Evolutionary conservation across 2,797 vertebrate species (phyloP), one percentile per base, ranked within the genome.

Genomic region (Alca torda): DNA sequence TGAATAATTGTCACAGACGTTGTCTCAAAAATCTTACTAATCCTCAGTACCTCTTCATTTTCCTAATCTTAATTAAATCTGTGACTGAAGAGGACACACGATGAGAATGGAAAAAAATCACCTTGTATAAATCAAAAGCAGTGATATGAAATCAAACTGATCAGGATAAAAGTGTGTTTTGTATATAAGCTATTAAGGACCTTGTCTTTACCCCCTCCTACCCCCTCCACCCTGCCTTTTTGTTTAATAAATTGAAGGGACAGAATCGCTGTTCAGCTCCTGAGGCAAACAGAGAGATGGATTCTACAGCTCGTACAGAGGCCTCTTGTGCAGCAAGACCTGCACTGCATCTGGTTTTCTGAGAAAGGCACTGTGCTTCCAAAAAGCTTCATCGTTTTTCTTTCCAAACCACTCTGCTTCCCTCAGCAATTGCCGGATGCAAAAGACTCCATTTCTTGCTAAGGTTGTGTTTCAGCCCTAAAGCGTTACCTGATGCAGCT

Each of bases 41-140:
- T 61, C 78, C 64, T 69, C 48, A 18, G 26, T 61, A 79, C 39
- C n/a, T 94, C 96, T 97, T 96, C 67, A 83, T 89, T 88, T 95
- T 85, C 91, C 91, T 97, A 97, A 98, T 97, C 97, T 98, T 97
- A 98, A 98, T 98, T 97, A 98, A 98, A 98, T 98, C 97, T 95
- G 77, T 65, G 90, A 73, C 69, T 94, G 81, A 76, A 93, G 94
- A 87, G 64, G 92, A 56, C 28, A 25, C 69, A 70, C 84, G 51
- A n/a, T 59, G 54, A 87, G 82, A 94, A 83, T 63, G 24, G 73
- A 63, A 92, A 81, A 81, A 94, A 93, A 51, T 54, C 43, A 61
- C 60, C 41, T 83, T 57, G 59, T 86, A 46, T 90, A 90, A 93
- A 93, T 95, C 87, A 92, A 91, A 95, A 93, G 79, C 80, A 80